A percentile compares a stretch with the other conserved stretches of the same genome.
Conservation (phyloP, 2,888 invertebrate genomes). For the Rotaria macrura region DNA sequence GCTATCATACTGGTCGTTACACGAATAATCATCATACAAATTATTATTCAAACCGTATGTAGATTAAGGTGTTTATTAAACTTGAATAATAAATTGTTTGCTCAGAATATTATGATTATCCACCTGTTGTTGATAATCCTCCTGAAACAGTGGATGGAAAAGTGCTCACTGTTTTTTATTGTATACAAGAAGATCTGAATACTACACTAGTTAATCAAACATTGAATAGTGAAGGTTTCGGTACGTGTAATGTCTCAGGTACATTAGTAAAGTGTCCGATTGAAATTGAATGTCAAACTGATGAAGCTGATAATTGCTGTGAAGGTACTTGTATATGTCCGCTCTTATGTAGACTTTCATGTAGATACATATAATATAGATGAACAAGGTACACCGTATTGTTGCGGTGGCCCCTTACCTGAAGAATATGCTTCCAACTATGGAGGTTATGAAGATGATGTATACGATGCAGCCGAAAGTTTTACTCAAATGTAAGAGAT, state of each 20-base stretch:
- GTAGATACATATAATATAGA: neutral
- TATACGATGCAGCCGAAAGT: neutral
- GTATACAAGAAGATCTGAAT: neutral
- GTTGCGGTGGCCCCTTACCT: conserved; percentile 9
- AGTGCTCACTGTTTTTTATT: neutral
- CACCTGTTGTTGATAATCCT: neutral
- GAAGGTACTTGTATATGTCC: neutral
- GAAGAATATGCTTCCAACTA: neutral
- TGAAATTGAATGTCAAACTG: conserved; percentile 7
- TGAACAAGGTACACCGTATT: neutral
- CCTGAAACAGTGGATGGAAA: neutral
- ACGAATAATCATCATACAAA: neutral
- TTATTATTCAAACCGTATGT: neutral
- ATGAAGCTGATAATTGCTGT: neutral
- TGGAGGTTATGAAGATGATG: neutral
- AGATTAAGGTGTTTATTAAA: neutral
- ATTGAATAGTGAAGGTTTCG: neutral
- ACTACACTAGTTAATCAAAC: neutral
- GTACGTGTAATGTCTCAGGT: neutral
- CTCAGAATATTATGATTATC: neutral
- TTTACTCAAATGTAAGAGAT: neutral
- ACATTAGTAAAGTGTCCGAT: neutral
- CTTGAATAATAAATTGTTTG: neutral
- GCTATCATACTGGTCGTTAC: neutral
- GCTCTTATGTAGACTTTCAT: no score